Base-by-base conservation (phyloP, 2,888 invertebrate species). In the Lasioglossum zephyrum region DNA sequence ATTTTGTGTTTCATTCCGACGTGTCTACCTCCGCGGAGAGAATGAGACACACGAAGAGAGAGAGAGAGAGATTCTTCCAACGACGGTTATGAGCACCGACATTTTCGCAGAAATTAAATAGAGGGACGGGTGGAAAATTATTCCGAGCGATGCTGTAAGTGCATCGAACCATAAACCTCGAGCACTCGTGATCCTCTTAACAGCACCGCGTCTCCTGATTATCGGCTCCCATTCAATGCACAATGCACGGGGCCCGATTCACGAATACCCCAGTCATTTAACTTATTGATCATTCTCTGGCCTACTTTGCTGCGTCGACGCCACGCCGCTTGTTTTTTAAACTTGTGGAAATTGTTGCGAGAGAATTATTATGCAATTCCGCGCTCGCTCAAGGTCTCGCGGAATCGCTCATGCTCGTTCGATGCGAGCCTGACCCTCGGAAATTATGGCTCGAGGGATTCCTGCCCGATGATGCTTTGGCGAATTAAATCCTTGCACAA, bases 201-300 rank as follows among this genome's bases (percentile, higher is more conserved):
- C 39, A 63, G 41, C 49, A 53, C 73, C 75, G 79, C 75, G 75
- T 88, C 83, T 79, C 77, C 76, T 79, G 79, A 81, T 82, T 76
- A 86, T 88, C 76, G 88, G 77, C 81, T 75, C 73, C 76, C 79
- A 63, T 88, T 88, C 75, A 78, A 82, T 82, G 72, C 79, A 57
- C 79, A 57, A 81, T 77, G 47, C 80, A 77, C 63, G 66, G 77
- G 53, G 70, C 47, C 47, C 31, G 44, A 60, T 39, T 75, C 73
- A 60, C 63, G 66, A 44, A 73, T 69, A 18, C 69, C 22, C 6
- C 6, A 39, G 39, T 39, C 22, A 69, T 69, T 69, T 69, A 18
- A 39, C 39, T 69, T 39, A 69, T 69, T 69, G 39, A 69, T 66
- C 31, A 36, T 36, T 66, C 26, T 26, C 66, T 66, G 66, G 31